These are phyloP conservation scores for Sebastes trivittatus DNA, from an alignment of 2,797 vertebrate genomes.

Conservation along the genomic window DNA sequence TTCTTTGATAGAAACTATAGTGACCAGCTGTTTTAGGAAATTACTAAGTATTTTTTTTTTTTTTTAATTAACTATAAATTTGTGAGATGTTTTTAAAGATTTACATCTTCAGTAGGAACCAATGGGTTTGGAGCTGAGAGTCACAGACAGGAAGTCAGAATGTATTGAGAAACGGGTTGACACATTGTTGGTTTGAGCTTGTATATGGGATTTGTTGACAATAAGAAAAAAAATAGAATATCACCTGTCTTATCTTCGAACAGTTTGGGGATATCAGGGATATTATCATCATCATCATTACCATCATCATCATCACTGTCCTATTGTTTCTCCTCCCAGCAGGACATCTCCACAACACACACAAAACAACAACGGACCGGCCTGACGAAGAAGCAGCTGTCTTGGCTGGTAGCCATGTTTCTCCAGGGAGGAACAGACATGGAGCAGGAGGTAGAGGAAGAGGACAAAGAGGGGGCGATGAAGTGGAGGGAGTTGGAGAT, in stretches of 20 bases:
- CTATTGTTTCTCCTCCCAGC: conserved; percentile 81
- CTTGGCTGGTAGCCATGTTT: conserved; percentile 92
- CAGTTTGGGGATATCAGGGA: not conserved
- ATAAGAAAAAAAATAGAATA: not conserved
- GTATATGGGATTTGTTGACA: not conserved
- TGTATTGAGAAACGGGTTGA: not conserved
- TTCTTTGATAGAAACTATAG: too few relatives aligned
- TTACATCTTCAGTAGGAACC: not conserved
- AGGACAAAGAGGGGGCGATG: conserved; percentile 23
- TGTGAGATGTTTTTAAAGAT: not conserved
- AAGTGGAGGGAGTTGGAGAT: conserved; percentile 30
- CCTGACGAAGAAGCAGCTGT: conserved; percentile 95
- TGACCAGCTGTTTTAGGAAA: not conserved
- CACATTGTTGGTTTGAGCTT: not conserved
- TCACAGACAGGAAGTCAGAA: not conserved
- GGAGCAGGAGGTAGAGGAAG: conserved; percentile 43
- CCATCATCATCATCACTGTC: conserved; percentile 76
- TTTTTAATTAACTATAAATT: too few relatives aligned
- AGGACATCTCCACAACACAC: conserved; percentile 39
- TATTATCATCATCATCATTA: not conserved
- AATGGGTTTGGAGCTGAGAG: not conserved
- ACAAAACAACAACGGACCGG: conserved; percentile 74
- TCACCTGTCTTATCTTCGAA: not conserved
- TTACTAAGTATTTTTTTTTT: too few relatives aligned
- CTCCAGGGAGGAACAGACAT: conserved; percentile 75